Base-by-base conservation (phyloP, 2,888 invertebrate genomes). In the Scaptomyza tumidula region DNA sequence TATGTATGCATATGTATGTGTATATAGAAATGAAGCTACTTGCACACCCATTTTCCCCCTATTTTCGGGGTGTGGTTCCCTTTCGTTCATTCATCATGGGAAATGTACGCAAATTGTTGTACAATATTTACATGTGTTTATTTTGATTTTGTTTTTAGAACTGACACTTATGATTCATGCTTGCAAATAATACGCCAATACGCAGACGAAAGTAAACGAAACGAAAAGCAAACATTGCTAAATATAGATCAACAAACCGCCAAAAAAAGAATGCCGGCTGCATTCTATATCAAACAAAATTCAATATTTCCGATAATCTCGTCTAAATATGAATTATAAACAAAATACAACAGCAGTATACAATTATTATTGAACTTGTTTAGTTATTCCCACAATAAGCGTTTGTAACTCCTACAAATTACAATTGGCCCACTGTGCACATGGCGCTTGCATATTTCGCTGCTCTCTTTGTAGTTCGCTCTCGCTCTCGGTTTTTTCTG, bases 31-130 rank as follows among this genome's bases (percentile, higher is more conserved):
- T 46, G 44, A 48, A 53, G 52, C 43, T 16, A 37, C 31, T 13
- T 41, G 49, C 49, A 33, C 39, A 45, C 37, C 19, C 52, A 19
- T 19, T 19, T 19, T 19, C 19, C 19, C 19, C 19, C n/a, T n/a
- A 10, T 45, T 54, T 45, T 46, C 61, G 59, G 76, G 75, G 75
- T 76, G 79, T 78, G 75, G 76, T 72, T 72, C 24, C 14, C 24
- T 43, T 78, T 75, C 66, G 78, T 78, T 78, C 66, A 75, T 78
- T 78, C 73, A 77, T 78, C 73, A 77, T 72, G 33, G 52, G 13
- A 60, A 53, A 60, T 49, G 27, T 33, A 24, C 27, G 43, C n/a
- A 46, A 56, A 69, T 48, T 39, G n/a, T 50, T 55, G 16, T 16
- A 56, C 52, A 52, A 52, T 45, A 55, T 27, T 52, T 39, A 44